Base-by-base conservation (phyloP, 2,113 vertebrate genomes). In the Ophiodon elongatus region DNA sequence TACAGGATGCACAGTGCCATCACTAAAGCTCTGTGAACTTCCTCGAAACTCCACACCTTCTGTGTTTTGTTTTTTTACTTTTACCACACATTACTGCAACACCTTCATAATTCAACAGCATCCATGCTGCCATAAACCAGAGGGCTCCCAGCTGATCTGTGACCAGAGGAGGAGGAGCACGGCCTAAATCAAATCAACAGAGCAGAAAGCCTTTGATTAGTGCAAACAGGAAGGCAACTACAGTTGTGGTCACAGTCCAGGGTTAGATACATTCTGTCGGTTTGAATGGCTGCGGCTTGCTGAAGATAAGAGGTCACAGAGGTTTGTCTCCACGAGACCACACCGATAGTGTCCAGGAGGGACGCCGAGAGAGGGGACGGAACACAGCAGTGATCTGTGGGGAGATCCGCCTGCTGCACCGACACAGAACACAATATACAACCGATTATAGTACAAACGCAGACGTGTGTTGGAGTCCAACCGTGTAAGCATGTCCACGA, bases 181-280 rank as follows among this genome's bases (percentile, higher is more conserved):
- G 54, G 52, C 13, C 50, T 62, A 17, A 75, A 71, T 80, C 21
- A 57, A 47, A 80, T 83, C 80, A 83, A 23, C 33, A 63, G 41
- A 82, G 52, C 77, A 83, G 63, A 86, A 79, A 84, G 52, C n/a
- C 73, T 80, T 77, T 90, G 86, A 84, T 92, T 84, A 64, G 76
- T 82, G 76, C 79, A 76, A 88, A 88, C 84, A 91, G 73, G 60
- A 86, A 74, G 71, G 54, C n/a, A 71, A 84, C 76, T 79, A 85
- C 83, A 82, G 73, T 57, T 79, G 73, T 76, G 80, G 67, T 62
- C 60, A n/a, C 45, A 79, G 57, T 52, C 45, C 39, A 31, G 15
- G 54, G 29, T 60, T 37, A 9, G 72, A 67, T 8, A 59, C 77
- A 65, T 52, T 76, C 13, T 68, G 52, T 60, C 10, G 41, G 31